Percentiles rank a stretch among this genome's conserved stretches.
These are phyloP conservation scores for Blastobasis lacticolella DNA, from an alignment of 2,888 invertebrate species.

Conservation along the genomic window DNA sequence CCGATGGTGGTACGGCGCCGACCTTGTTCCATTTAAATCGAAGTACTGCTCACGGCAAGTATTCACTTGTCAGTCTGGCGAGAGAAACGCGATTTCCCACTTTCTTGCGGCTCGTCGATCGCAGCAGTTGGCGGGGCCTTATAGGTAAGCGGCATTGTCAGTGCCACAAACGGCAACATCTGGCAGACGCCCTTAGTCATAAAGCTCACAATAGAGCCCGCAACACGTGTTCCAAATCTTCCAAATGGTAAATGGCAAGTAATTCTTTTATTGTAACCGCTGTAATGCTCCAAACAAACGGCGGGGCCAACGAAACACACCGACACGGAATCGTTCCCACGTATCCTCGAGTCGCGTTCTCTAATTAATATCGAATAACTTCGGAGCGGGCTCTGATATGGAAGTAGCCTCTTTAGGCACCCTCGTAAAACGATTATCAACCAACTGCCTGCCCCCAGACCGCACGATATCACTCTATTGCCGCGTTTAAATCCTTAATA, in stretches of 20 bases:
- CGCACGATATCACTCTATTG: conserved; percentile 46
- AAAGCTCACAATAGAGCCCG: conserved; percentile 37
- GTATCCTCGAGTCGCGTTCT: conserved; percentile 49
- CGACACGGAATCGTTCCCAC: conserved; percentile 51
- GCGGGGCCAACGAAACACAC: conserved; percentile 35
- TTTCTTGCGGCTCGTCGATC: conserved; percentile 25
- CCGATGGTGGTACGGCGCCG: conserved; percentile 23
- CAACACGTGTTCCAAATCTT: conserved; percentile 43
- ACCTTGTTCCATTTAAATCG: conserved; percentile 48
- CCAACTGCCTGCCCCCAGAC: conserved; percentile 50
- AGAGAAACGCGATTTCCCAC: conserved; percentile 22
- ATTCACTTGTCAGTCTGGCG: conserved; percentile 15
- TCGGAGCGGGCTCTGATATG: conserved; percentile 48
- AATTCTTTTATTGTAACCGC: conserved; percentile 38
- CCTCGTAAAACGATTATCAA: conserved; percentile 70
- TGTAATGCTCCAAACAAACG: conserved; percentile 51
- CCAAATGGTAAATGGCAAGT: conserved; percentile 14
- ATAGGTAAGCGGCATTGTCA: conserved; percentile 26
- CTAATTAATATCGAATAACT: conserved; percentile 64
- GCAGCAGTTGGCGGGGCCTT: conserved; percentile 20
- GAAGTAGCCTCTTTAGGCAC: conserved; percentile 58
- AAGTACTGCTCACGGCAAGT: conserved; percentile 12
- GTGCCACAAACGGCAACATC: conserved; percentile 42
- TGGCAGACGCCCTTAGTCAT: conserved; percentile 39
- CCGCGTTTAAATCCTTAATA: conserved; percentile 47